Evolutionary conservation across 2,113 vertebrate genomes (phyloP), one percentile per base, ranked within the genome.

Genomic region (Pluvianellus socialis): DNA sequence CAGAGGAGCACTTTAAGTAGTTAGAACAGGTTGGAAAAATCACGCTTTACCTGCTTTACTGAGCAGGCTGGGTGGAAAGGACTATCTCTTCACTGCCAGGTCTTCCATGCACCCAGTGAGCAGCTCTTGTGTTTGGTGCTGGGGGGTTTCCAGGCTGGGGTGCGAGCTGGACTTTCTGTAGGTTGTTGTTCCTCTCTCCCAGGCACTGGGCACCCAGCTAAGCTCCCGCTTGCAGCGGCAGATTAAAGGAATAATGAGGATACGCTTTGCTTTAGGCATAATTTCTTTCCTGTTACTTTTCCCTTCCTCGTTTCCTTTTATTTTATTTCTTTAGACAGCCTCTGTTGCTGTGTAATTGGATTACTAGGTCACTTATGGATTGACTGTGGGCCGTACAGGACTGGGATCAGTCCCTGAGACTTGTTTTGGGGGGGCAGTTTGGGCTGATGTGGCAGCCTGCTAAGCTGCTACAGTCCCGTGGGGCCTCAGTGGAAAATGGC

Each of bases 311-410:
- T 90, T 93, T 33, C 33, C 33, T 50, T 71, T 67, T 22, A 62
- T 62, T 82, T 70, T 50, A 24, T 88, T 73, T 79, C 93, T 92
- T 80, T 12, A 47, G 92, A 33, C 92, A 90, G 84, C 50, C 89
- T 79, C 3, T 52, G 52, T 42, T 94, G 68, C 77, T 90, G 88
- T 49, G 73, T 88, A 40, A 91, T 24, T 71, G 92, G 90, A 90
- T 96, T 84, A 72, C 38, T 94, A 52, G 83, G 90, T 94, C 79
- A 32, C 62, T 95, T 84, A 80, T 15, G 0, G 0, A 30, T 56
- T 65, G 49, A 3, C 19, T 20, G 10, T 3, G 16, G 70, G 38
- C 84, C 0, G 2, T n/a, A 59, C 30, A 10, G 66, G 53, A 8
- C 10, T 20, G 75, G 71, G 58, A 15, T 45, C 2, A 2, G 14